Evolutionary conservation across 2,797 vertebrate species (phyloP).

Genomic region (Knipowitschia caucasica): DNA sequence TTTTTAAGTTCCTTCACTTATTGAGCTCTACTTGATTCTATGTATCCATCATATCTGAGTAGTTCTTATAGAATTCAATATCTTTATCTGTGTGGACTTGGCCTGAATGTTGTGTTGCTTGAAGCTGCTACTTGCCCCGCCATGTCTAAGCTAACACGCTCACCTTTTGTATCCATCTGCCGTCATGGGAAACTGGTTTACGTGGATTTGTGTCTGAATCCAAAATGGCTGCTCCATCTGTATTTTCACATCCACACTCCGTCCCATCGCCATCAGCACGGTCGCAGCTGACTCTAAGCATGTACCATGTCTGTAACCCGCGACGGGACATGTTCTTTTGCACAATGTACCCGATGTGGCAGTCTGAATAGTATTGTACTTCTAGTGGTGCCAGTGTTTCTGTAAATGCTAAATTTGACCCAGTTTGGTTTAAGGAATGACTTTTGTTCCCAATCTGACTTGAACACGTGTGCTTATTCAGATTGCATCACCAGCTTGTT

Average conservation of each 20-base stretch:
- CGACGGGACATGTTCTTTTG: background rate
- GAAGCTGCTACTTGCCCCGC: slow-evolving; percentile 1
- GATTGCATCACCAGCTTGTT: background rate
- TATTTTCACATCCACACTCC: background rate
- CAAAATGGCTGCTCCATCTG: background rate
- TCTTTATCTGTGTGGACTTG: slow-evolving; percentile 2
- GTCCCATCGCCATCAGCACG: background rate
- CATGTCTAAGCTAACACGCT: background rate
- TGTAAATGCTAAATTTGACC: slow-evolving; percentile 1
- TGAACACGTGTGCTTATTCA: background rate
- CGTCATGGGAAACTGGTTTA: background rate
- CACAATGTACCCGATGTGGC: background rate
- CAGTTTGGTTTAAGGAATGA: background rate
- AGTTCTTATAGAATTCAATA: background rate
- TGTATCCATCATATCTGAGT: no score
- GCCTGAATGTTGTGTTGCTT: background rate
- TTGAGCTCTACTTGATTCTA: no score
- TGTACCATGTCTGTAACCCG: background rate
- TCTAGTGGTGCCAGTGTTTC: background rate
- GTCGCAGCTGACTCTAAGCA: background rate
- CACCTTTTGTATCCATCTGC: background rate
- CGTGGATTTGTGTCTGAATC: slow-evolving; percentile 1
- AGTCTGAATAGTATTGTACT: background rate
- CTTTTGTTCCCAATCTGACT: background rate
- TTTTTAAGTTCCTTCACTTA: no score